Evolutionary conservation across 2,113 vertebrate species (phyloP), one percentile per base, ranked within the genome.

Genomic region (Corythaeola cristata): DNA sequence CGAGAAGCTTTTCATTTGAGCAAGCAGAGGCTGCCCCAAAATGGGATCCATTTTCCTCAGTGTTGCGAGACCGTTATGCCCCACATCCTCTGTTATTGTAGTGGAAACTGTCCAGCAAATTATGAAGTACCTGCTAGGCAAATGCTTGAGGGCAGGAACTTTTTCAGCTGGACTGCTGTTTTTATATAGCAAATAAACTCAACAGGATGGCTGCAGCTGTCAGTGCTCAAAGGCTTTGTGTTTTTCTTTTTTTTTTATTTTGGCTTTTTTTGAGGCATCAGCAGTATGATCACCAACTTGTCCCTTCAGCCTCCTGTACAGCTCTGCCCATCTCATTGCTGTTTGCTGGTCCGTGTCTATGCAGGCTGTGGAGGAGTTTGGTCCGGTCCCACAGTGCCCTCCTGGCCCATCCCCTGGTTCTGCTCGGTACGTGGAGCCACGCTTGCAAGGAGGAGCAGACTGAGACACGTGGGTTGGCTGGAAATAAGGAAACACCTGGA

Each of bases 371-470:
- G 56, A 41, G 37, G 41, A 50, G 18, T 53, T 66, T 39, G 41
- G 22, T 67, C 41, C 3, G 4, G 27, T 76, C 80, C 72, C 71
- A 28, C 21, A 2, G 37, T 75, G 33, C 44, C 26, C 27, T 87
- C 33, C 67, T 45, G 52, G 18, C 10, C 30, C 41, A 32, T 72
- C 35, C 23, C 15, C 18, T 59, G 21, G 19, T 19, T 33, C 14
- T 7, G 6, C 16, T 33, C 14, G 6, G 7, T 66, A 49, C 26
- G 2, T 3, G 30, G 28, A 91, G 60, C 47, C 3, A 2, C 1
- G 0, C 32, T 85, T 47, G 32, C 47, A 23, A 60, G 66, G 30
- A 58, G 11, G 52, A 71, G 44, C 68, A 80, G n/a, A 9, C 41
- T 55, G 64, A 71, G 67, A 49, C 30, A 7, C 3, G 2, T 27